Base-by-base conservation (phyloP, 2,113 vertebrate genomes). In the Salvelinus alpinus region DNA sequence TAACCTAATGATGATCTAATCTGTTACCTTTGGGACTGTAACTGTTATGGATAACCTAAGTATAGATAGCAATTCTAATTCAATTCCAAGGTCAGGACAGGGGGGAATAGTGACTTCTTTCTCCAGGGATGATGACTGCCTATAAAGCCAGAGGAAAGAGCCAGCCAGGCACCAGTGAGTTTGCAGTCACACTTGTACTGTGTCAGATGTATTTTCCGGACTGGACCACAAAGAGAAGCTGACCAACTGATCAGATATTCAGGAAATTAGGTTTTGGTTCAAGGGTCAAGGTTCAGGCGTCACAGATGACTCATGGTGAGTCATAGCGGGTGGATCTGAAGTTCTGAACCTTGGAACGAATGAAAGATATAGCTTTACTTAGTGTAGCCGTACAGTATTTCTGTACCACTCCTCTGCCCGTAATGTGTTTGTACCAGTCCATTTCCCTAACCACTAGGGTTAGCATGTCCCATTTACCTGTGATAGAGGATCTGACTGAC, bases 401-500 rank as follows among this genome's bases (percentile, higher is more conserved):
- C 9, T 44, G 38, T 44, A 44, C 38, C 38, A 44, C 38, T 44
- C 38, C 38, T 44, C 38, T 44, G 38, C 9, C 38, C 9, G 2
- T 11, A 44, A 44, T 44, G 38, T 66, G 8, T 27, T 24, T 12
- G 8, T 44, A 14, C 64, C 25, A 14, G 24, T 66, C 11, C 64
- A 16, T 64, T 24, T 64, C n/a, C 12, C 20, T 22, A 11, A 22
- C n/a, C 44, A 70, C 38, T 12, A 44, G 9, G 38, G 38, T 44
- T 44, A 44, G 38, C 11, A 0, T 89, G 88, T 90, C 87, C 85
- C 57, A 80, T 66, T 86, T 87, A 87, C 85, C 85, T 84, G 78
- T 68, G 85, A 44, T 11, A 11, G 38, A 44, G 38, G 38, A 86
- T 72, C 75, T 67, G 66, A 14, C 76, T 71, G 70, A 85, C 34